Conservation (phyloP, 2,797 vertebrate species). For the Bovichtus variegatus region DNA sequence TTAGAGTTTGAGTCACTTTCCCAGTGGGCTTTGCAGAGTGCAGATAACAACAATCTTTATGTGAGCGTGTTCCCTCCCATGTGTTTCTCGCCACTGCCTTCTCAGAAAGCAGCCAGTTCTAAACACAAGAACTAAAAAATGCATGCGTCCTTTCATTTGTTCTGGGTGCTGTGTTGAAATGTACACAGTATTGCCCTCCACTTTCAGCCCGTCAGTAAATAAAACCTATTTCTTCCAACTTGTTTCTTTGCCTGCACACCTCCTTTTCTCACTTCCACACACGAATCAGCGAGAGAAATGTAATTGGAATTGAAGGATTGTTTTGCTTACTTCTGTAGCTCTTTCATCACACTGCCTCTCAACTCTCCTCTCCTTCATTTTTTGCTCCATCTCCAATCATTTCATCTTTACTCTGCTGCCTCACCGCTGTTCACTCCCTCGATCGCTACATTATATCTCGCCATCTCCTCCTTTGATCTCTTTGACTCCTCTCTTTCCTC, state of each 20-base stretch:
- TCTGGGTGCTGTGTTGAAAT: constrained; percentile 42
- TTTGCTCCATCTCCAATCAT: constrained; percentile 35
- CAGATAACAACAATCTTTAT: constrained; percentile 57
- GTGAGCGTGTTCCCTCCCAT: constrained; percentile 32
- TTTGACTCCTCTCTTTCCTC: constrained; percentile 19
- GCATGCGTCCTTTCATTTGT: constrained; percentile 63
- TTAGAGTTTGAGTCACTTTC: constrained; percentile 52
- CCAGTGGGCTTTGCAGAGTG: constrained; percentile 45
- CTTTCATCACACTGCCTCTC: constrained; percentile 17
- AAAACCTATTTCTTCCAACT: constrained; percentile 41
- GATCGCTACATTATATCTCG: background rate
- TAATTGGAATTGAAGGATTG: constrained; percentile 25
- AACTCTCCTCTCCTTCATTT: constrained; percentile 9
- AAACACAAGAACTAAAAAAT: constrained; percentile 62
- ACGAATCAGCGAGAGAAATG: constrained; percentile 17
- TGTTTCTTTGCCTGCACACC: constrained; percentile 24
- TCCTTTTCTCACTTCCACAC: constrained; percentile 51
- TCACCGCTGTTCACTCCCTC: background rate
- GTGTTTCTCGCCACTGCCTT: constrained; percentile 30
- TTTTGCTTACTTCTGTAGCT: constrained; percentile 23
- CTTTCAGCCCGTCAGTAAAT: constrained; percentile 41
- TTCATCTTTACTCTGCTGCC: constrained; percentile 29
- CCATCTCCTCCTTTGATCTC: constrained; percentile 30
- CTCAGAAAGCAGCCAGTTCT: constrained; percentile 19
- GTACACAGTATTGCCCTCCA: constrained; percentile 22